phyloP scores from a whole-genome alignment of 23 tunicate species.

The Phallusia fumigata region DNA sequence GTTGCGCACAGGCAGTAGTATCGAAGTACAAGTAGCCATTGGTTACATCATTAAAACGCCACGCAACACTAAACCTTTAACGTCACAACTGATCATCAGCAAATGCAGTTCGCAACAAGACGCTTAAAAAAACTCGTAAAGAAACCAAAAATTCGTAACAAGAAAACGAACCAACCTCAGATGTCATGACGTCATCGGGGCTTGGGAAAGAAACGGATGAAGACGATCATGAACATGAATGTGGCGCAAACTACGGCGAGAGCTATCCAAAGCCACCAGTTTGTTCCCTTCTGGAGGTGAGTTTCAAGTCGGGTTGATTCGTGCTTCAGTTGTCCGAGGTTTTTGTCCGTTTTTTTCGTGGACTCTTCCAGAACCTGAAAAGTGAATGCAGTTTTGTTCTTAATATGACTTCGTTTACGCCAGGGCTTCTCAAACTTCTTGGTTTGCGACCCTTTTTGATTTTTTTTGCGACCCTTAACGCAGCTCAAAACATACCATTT shows the following conservation, averaged over 20 bases:
- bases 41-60: too few relatives aligned
- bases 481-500: too few relatives aligned
- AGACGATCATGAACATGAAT: constrained; percentile 81
- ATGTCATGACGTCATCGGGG: background rate
- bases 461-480: too few relatives aligned
- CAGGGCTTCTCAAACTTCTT: too few relatives aligned
- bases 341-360: constrained; percentile 48
- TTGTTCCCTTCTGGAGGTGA: constrained; percentile 76
- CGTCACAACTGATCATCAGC: too few relatives aligned
- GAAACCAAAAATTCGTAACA: background rate
- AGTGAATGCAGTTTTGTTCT: too few relatives aligned
- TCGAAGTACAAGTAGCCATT: too few relatives aligned
- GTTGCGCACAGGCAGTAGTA: too few relatives aligned
- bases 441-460: too few relatives aligned
- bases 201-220: constrained; percentile 86
- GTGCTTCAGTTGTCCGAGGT: constrained; percentile 31
- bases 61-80: too few relatives aligned
- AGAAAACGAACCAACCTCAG: too few relatives aligned
- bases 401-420: too few relatives aligned
- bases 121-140: background rate
- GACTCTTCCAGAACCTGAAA: constrained; percentile 43
- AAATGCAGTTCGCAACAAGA: background rate
- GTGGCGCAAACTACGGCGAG: constrained; percentile 71
- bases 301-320: constrained; percentile 73
- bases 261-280: constrained; percentile 89